Percentiles rank a stretch among this genome's conserved stretches.
Conservation (phyloP, 2,797 vertebrate species). For the Syngnathus acus region DNA sequence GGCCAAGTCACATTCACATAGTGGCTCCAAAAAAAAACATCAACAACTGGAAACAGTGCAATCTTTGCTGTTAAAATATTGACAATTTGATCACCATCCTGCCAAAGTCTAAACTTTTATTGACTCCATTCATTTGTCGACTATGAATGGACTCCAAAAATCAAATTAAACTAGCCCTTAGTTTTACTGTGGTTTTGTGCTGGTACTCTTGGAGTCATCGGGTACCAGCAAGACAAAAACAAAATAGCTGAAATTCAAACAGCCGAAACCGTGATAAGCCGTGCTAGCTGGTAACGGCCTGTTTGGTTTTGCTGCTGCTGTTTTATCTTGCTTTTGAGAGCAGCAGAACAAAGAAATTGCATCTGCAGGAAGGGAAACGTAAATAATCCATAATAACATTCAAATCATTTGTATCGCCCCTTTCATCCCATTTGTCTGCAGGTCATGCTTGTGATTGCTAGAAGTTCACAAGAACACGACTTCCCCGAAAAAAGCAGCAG, state of each 20-base stretch:
- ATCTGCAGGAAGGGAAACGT: background rate
- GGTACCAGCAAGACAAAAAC: too few relatives aligned
- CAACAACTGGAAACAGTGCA: too few relatives aligned
- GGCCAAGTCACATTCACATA: background rate
- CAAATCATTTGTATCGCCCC: too few relatives aligned
- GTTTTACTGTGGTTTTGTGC: too few relatives aligned
- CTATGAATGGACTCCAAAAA: conserved; percentile 10
- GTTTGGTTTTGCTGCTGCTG: too few relatives aligned
- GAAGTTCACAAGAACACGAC: conserved; percentile 17
- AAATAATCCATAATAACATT: too few relatives aligned
- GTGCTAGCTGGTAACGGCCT: too few relatives aligned
- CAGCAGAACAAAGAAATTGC: background rate
- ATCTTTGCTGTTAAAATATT: conserved; percentile 6
- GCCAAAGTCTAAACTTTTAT: conserved; percentile 38
- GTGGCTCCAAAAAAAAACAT: background rate
- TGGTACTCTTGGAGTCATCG: too few relatives aligned
- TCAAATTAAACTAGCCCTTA: too few relatives aligned
- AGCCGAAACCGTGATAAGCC: too few relatives aligned
- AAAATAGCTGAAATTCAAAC: too few relatives aligned
- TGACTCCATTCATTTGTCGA: conserved; percentile 47
- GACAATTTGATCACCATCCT: conserved; percentile 14
- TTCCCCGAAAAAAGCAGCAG: conserved; percentile 20
- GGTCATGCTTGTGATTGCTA: conserved; percentile 62
- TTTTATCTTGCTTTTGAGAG: too few relatives aligned
- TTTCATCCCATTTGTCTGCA: conserved; percentile 18